A percentile compares a stretch with the other conserved stretches of the same genome.
Conservation (phyloP, 2,113 vertebrate species). For the Ovis aries region ARS-UI_Ramb_v3.0 NC_056054.1:254001-254500, state of each 20-base stretch:
- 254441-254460: too few species aligned
- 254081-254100: background rate
- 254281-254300: background rate
- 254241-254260: background rate
- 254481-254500: accelerated
- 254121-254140: background rate
- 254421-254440: background rate
- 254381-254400: background rate
- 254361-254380: background rate
- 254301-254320: background rate
- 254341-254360: background rate
- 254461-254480: too few species aligned
- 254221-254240: background rate
- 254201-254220: background rate
- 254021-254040: background rate
- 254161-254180: background rate
- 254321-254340: background rate
- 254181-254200: background rate
- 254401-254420: background rate
- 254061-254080: background rate
- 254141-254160: background rate
- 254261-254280: background rate
- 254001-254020: background rate
- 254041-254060: background rate
- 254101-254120: background rate